Conservation (phyloP, 2,797 vertebrate species). For the Enteromius unitaeniatus region DNA sequence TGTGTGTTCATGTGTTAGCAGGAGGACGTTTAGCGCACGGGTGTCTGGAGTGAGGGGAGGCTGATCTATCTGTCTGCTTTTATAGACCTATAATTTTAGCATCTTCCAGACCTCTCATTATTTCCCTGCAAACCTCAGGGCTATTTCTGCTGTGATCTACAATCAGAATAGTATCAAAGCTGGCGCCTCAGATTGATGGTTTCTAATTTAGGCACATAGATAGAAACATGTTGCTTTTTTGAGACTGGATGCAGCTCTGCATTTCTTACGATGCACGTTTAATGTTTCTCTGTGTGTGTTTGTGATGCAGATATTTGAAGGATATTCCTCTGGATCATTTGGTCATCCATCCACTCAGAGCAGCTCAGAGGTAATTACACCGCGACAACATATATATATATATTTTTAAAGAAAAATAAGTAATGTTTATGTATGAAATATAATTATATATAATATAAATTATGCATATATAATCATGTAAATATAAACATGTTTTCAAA, state of each 20-base stretch:
- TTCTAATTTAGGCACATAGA: constrained; percentile 65
- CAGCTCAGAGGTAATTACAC: constrained; percentile 76
- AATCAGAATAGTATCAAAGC: constrained; percentile 63
- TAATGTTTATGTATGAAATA: too few relatives aligned
- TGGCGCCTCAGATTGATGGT: constrained; percentile 34
- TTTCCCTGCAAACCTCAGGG: constrained; percentile 55
- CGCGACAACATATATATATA: not conserved
- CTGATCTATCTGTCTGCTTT: constrained; percentile 51
- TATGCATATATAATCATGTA: too few relatives aligned
- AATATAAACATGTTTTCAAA: too few relatives aligned
- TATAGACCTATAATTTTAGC: constrained; percentile 69
- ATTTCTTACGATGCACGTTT: constrained; percentile 2
- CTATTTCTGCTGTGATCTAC: constrained; percentile 62
- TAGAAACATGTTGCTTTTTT: constrained; percentile 59
- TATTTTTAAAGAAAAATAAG: too few relatives aligned
- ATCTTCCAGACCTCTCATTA: constrained; percentile 52
- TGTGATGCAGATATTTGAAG: constrained; percentile 78
- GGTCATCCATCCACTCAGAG: constrained; percentile 63
- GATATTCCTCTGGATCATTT: constrained; percentile 67
- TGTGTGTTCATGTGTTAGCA: constrained; percentile 23
- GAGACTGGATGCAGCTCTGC: constrained; percentile 28
- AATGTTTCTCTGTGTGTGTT: constrained; percentile 34
- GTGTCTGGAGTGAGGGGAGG: constrained; percentile 45
- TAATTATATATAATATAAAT: too few relatives aligned
- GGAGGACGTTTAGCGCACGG: constrained; percentile 40